A percentile compares a stretch with the other conserved stretches of the same genome.
Conservation (phyloP, 2,113 vertebrate species). For the Larimichthys polyactis region DNA sequence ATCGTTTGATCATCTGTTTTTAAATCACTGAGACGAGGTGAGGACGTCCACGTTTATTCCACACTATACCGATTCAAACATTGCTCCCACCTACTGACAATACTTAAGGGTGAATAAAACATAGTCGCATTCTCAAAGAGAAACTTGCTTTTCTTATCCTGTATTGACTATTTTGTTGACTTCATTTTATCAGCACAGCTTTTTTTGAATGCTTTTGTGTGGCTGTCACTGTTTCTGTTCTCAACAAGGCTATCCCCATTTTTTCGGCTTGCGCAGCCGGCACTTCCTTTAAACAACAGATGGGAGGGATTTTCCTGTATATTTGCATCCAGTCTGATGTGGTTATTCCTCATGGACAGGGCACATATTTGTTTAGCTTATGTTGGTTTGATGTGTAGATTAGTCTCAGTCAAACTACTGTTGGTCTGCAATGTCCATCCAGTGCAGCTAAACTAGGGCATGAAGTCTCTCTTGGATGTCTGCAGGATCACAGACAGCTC, state of each 20-base stretch:
- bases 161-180: neutral
- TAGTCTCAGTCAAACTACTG: neutral
- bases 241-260: slow-evolving; percentile 13
- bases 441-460: neutral
- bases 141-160: neutral
- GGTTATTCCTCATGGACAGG: neutral
- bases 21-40: neutral
- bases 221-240: slow-evolving; percentile 1
- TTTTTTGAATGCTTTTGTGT: neutral
- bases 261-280: slow-evolving; percentile 24
- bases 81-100: neutral
- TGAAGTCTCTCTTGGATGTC: neutral
- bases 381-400: neutral
- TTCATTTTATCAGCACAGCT: neutral
- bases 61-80: neutral
- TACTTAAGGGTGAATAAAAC: neutral
- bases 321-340: slow-evolving; percentile 50
- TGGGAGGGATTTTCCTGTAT: slow-evolving; percentile 9
- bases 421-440: neutral
- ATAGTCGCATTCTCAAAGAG: neutral
- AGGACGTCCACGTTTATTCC: neutral
- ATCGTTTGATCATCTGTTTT: neutral
- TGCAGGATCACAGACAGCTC: neutral
- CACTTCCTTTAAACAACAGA: slow-evolving; percentile 37
- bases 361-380: slow-evolving; percentile 17